A percentile compares a stretch with the other conserved stretches of the same genome.
These are phyloP conservation scores for Cephalopachus bancanus DNA, from an alignment of 2,797 vertebrate species.

Conservation along the genomic window DNA sequence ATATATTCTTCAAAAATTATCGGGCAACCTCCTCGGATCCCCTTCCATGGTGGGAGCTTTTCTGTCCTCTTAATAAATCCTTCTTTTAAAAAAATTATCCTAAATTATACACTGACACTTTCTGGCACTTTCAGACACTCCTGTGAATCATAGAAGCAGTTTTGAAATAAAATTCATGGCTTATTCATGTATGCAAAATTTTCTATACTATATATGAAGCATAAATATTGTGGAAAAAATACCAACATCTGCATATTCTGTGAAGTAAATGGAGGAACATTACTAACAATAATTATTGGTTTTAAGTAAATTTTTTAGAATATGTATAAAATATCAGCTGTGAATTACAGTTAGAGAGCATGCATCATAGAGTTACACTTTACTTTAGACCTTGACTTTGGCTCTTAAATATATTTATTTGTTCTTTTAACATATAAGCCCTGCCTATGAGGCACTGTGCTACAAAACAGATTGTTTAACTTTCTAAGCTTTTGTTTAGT, in stretches of 20 bases:
- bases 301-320: neutral
- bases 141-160: neutral
- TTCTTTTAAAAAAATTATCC: no score
- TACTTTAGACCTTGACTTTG: neutral
- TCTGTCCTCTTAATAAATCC: no score
- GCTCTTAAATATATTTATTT: neutral
- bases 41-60: no score
- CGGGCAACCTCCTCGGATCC: no score
- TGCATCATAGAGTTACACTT: neutral
- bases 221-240: neutral
- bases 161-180: slow-evolving; percentile 1
- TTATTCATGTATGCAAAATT: slow-evolving; percentile 9
- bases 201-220: neutral
- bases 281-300: neutral
- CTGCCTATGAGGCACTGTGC: neutral
- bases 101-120: no score
- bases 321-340: slow-evolving; percentile 9
- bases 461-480: neutral
- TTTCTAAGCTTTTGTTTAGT: slow-evolving; percentile 6
- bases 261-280: neutral
- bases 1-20: slow-evolving; percentile 9
- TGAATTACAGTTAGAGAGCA: neutral
- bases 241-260: neutral
- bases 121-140: neutral
- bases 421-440: neutral